Base-by-base conservation (phyloP, 2,113 vertebrate genomes). In the Cephalophus harveyi region DNA sequence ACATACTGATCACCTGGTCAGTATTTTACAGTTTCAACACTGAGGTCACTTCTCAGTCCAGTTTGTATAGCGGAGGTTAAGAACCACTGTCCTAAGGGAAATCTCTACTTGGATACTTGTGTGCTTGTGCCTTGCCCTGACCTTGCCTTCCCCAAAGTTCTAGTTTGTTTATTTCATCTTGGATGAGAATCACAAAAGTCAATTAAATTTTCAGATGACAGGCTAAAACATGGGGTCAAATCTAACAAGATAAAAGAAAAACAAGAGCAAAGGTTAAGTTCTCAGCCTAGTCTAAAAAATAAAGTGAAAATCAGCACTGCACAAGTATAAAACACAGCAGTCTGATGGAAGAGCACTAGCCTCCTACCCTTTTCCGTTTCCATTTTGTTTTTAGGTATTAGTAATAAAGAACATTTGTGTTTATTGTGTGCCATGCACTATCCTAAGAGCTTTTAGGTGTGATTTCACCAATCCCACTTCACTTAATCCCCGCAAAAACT, bases 131-230 rank as follows among this genome's bases (percentile, higher is more conserved):
- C 21, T 94, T 90, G 57, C 10, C 23, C 28, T 87, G 30, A 76
- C 10, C 15, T 52, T 57, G 54, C 40, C 28, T 7, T 91, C n/a
- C 2, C 11, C 33, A 79, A 83, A 50, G 36, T 43, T 60, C 10
- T 67, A 6, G 19, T 43, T 79, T 9, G 43, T 76, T 43, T 81
- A 27, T 46, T 83, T 40, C 2, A 92, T 59, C 40, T 95, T 36
- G 6, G 60, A 33, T 91, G 17, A 93, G 64, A 89, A 91, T 43
- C 40, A 83, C 8, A 76, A 92, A 91, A 81, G 9, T 19, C 95
- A 97, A 89, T 57, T 91, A 96, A 92, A 85, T 90, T 76, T 87
- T 16, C 30, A 96, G 6, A 90, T 43, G 30, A 52, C 54, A 89
- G 46, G 33, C 9, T 87, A 81, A 91, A 57, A 76, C n/a, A 74